phyloP scores from a whole-genome alignment of 2,888 invertebrate species.

The Isotomurus palustris region DNA sequence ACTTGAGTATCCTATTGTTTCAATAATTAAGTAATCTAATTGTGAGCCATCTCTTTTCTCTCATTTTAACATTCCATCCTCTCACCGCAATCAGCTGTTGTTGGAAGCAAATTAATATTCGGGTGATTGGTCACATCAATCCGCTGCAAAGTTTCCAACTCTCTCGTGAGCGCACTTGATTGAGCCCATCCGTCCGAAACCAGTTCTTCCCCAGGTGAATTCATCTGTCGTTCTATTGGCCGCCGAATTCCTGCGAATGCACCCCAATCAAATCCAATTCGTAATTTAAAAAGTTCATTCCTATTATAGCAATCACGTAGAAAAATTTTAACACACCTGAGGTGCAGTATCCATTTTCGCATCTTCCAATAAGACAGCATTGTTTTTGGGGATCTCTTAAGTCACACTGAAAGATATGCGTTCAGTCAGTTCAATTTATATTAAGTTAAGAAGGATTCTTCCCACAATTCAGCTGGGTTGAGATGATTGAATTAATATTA shows the following conservation, averaged over 20 bases:
- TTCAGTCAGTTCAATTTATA: too few relatives aligned
- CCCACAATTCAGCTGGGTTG: too few relatives aligned
- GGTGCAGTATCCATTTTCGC: neutral
- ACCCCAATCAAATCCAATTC: too few relatives aligned
- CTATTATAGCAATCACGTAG: neutral
- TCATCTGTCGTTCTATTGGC: neutral
- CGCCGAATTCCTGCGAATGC: too few relatives aligned
- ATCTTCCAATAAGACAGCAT: neutral
- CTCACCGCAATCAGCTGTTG: slow-evolving; percentile 22
- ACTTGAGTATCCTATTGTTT: too few relatives aligned
- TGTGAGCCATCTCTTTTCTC: too few relatives aligned
- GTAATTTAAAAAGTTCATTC: neutral
- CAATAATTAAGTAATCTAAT: too few relatives aligned
- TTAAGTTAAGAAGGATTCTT: too few relatives aligned
- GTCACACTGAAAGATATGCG: too few relatives aligned
- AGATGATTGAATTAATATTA: too few relatives aligned
- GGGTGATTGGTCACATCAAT: slow-evolving; percentile 19
- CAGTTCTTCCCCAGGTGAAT: neutral
- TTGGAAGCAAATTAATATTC: slow-evolving; percentile 18
- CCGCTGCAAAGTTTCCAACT: slow-evolving; percentile 14
- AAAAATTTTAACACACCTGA: neutral
- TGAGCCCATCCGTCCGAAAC: neutral
- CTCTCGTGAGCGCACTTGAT: slow-evolving; percentile 3
- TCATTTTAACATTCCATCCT: too few relatives aligned
- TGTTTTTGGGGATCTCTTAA: too few relatives aligned